A percentile compares a stretch with the other conserved stretches of the same genome.
phyloP scores from a whole-genome alignment of 2,797 vertebrate species.

The Betta splendens region DNA sequence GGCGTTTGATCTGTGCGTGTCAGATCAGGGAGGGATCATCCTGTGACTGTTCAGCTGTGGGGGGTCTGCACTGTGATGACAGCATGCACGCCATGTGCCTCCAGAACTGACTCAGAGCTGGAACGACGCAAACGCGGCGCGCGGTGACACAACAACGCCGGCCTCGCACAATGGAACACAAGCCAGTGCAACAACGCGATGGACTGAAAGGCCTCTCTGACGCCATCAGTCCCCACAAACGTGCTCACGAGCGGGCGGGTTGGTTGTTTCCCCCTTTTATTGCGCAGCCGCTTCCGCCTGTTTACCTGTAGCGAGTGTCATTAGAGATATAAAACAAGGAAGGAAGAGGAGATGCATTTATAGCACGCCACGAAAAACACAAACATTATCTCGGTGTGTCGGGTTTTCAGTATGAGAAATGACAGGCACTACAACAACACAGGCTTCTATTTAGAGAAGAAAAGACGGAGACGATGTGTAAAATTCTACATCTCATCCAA shows the following conservation, averaged over 20 bases:
- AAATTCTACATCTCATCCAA: too few species aligned
- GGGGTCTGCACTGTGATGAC: conserved; percentile 16
- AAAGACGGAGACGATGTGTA: too few species aligned
- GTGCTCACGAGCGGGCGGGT: conserved; percentile 7
- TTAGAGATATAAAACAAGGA: conserved; percentile 26
- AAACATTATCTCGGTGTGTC: not conserved
- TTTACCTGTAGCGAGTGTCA: conserved; percentile 38
- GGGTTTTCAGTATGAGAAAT: too few species aligned
- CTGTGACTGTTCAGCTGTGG: conserved; percentile 34
- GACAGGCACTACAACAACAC: too few species aligned
- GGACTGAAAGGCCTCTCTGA: conserved; percentile 1
- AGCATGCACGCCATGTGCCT: conserved; percentile 4
- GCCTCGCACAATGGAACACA: not conserved
- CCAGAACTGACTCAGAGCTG: conserved; percentile 11
- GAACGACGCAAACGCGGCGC: conserved; percentile 5
- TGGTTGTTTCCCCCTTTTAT: conserved; percentile 29
- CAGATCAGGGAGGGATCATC: conserved; percentile 37
- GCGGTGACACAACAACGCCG: conserved; percentile 9
- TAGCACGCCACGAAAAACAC: conserved; percentile 13
- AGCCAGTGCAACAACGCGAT: not conserved
- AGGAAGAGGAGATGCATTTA: not conserved
- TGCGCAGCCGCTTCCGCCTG: conserved; percentile 26
- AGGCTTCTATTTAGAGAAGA: too few species aligned
- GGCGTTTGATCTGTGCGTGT: conserved; percentile 41
- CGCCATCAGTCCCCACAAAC: conserved; percentile 7